Percentiles rank a stretch among this genome's conserved stretches.
Evolutionary conservation across 1,140 invertebrate genomes (phyloP).

Genomic region (Coelopa frigida): DNA sequence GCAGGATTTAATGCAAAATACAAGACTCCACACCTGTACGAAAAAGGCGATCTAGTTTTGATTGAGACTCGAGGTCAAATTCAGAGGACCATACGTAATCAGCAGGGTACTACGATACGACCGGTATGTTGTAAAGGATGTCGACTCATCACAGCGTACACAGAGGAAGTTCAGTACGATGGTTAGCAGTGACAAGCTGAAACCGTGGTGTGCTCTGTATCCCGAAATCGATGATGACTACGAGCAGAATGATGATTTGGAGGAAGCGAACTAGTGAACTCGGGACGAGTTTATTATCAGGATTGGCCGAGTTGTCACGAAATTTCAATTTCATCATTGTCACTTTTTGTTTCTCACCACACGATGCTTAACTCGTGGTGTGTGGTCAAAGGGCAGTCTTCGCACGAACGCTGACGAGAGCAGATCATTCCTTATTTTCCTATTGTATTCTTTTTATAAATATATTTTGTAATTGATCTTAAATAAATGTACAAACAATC

Average conservation of each 20-base stretch:
- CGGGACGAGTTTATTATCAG: not conserved
- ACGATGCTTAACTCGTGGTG: no score
- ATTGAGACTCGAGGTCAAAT: no score
- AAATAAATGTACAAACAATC: no score
- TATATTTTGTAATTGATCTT: no score
- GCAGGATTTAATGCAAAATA: constrained; percentile 4
- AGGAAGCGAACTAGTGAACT: not conserved
- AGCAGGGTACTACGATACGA: no score
- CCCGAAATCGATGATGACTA: not conserved
- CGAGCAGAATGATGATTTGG: not conserved
- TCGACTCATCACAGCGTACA: not conserved
- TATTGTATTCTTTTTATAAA: no score
- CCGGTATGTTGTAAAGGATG: not conserved
- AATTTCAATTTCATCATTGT: no score
- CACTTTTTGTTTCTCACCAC: no score
- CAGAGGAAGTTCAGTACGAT: not conserved
- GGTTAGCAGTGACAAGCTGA: not conserved
- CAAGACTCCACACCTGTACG: constrained; percentile 1
- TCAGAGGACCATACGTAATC: no score
- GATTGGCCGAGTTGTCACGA: constrained; percentile 1
- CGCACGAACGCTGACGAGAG: no score
- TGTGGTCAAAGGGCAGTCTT: no score
- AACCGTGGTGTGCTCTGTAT: not conserved
- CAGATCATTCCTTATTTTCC: no score
- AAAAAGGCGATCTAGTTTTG: constrained; percentile 5